phyloP scores from a whole-genome alignment of 2,888 invertebrate species.

The Drosophila suboccidentalis region DNA sequence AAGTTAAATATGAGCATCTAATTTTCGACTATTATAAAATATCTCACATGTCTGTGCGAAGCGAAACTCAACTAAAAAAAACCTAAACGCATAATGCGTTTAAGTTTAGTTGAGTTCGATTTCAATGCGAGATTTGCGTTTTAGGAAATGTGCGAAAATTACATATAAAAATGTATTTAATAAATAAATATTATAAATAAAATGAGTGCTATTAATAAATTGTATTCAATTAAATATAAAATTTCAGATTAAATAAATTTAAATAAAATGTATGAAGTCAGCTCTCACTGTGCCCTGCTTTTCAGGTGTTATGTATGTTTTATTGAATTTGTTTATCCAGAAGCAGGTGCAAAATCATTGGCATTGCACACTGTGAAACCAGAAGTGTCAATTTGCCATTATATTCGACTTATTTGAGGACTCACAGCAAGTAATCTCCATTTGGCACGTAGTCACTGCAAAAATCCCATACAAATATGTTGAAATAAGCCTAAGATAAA shows the following conservation, averaged over 20 bases:
- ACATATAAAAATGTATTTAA: conserved; percentile 6
- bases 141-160: conserved; percentile 28
- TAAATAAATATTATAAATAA: conserved; percentile 14
- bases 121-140: conserved; percentile 30
- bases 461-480: conserved; percentile 19
- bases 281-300: conserved; percentile 13
- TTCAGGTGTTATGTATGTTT: conserved; percentile 16
- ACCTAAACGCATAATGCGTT: conserved; percentile 23
- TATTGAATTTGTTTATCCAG: conserved; percentile 15
- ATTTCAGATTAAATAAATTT: not conserved
- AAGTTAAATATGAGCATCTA: conserved; percentile 57
- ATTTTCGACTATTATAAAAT: conserved; percentile 53
- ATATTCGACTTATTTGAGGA: conserved; percentile 15
- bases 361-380: conserved; percentile 40
- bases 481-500: conserved; percentile 17
- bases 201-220: not conserved
- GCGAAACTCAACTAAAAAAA: conserved; percentile 27
- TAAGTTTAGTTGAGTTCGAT: conserved; percentile 29
- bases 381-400: conserved; percentile 44
- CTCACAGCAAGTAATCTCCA: conserved; percentile 6
- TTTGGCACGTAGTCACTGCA: conserved; percentile 35
- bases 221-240: not conserved
- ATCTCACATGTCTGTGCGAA: conserved; percentile 68
- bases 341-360: conserved; percentile 61
- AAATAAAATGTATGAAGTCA: not conserved